phyloP scores from a whole-genome alignment of 2,797 vertebrate species.

The Megalops cyprinoides region DNA sequence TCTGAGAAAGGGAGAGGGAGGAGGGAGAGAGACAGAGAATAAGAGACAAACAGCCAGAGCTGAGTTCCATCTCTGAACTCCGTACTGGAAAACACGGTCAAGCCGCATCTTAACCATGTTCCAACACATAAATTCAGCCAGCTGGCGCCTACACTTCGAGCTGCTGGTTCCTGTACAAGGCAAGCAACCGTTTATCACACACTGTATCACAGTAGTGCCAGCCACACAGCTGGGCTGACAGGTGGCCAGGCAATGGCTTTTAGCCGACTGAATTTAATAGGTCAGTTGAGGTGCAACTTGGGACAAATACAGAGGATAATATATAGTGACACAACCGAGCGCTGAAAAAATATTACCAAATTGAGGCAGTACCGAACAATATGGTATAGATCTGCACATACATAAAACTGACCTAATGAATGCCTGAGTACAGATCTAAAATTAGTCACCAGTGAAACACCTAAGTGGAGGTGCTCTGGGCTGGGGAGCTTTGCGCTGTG shows the following conservation, averaged over 20 bases:
- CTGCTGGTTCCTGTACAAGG: no score
- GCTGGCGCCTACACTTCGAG: no score
- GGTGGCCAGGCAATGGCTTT: not conserved
- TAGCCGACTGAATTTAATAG: not conserved
- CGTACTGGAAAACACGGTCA: not conserved
- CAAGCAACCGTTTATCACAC: no score
- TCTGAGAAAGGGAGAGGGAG: slow-evolving; percentile 67
- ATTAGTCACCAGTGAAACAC: no score
- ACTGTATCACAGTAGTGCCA: not conserved
- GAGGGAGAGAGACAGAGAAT: slow-evolving; percentile 14
- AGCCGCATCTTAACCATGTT: not conserved
- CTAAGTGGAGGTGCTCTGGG: not conserved
- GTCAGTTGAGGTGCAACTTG: no score
- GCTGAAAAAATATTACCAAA: not conserved
- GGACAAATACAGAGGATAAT: no score
- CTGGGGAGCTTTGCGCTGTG: not conserved
- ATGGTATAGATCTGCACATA: no score
- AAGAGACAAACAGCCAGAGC: not conserved
- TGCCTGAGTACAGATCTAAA: not conserved
- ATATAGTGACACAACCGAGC: not conserved
- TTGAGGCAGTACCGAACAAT: not conserved
- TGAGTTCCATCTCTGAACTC: not conserved
- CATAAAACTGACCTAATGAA: not conserved
- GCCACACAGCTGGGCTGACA: not conserved
- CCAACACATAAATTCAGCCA: not conserved